Evolutionary conservation across 2,888 invertebrate species (phyloP).

Genomic region (Diadegma fenestrale): DNA sequence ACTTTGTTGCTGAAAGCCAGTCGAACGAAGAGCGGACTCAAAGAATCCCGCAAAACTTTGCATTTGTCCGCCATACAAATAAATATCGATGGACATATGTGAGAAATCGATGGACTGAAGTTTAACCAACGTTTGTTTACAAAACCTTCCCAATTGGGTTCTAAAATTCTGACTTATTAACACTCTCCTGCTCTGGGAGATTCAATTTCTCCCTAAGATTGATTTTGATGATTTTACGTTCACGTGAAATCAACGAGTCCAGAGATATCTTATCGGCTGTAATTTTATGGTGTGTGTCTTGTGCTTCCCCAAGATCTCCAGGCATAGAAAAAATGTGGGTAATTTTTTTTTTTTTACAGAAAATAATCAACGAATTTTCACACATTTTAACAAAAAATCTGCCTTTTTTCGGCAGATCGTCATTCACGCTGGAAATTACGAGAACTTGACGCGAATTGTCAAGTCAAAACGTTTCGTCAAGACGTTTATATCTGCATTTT

Average conservation of each 20-base stretch:
- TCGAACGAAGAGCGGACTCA: constrained; percentile 53
- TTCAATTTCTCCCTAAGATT: neutral
- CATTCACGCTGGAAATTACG: neutral
- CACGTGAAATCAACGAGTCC: neutral
- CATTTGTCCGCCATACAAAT: constrained; percentile 19
- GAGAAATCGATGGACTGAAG: constrained; percentile 12
- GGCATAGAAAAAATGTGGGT: neutral
- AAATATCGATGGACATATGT: neutral
- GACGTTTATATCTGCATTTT: neutral
- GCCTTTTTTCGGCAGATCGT: neutral
- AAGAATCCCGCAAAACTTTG: constrained; percentile 52
- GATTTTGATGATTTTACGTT: neutral
- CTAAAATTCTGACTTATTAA: constrained; percentile 4
- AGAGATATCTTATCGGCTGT: neutral
- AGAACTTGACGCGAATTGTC: neutral
- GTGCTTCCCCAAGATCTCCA: neutral
- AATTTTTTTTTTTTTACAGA: neutral
- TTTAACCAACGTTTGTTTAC: constrained; percentile 18
- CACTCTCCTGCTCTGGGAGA: neutral
- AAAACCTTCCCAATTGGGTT: neutral
- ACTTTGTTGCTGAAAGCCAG: constrained; percentile 64
- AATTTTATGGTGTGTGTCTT: neutral
- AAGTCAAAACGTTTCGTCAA: neutral
- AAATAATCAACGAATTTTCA: neutral
- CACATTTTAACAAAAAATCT: neutral